Conservation (phyloP, 2,797 vertebrate species). For the Melanotaenia boesemani region DNA sequence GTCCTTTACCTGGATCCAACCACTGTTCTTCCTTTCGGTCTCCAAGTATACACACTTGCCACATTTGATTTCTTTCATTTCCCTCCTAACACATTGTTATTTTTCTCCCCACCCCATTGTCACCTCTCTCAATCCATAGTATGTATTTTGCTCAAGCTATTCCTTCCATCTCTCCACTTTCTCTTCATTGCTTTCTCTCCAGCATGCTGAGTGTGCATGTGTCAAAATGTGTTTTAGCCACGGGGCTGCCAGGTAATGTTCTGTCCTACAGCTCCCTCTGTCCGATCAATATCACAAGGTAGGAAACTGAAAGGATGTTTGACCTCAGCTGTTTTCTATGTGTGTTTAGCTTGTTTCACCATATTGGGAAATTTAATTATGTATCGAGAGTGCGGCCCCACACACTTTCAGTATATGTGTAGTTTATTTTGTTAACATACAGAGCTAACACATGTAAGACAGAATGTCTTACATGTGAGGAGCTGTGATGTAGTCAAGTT, state of each 20-base stretch:
- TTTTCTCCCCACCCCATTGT: constrained; percentile 38
- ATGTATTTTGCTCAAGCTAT: constrained; percentile 10
- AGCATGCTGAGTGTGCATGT: constrained; percentile 20
- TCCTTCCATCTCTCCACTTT: constrained; percentile 5
- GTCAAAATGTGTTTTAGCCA: constrained; percentile 23
- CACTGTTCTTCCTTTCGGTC: constrained; percentile 28
- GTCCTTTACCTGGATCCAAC: constrained; percentile 26
- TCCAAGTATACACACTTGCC: constrained; percentile 62
- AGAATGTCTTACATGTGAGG: constrained; percentile 13
- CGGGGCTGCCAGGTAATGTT: constrained; percentile 45
- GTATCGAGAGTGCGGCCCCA: neutral
- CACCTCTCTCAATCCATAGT: constrained; percentile 35
- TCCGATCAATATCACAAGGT: constrained; percentile 53
- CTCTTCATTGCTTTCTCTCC: constrained; percentile 18
- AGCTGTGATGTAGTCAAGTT: constrained; percentile 32
- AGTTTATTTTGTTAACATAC: constrained; percentile 30
- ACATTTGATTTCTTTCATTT: constrained; percentile 64
- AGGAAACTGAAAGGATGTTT: constrained; percentile 58
- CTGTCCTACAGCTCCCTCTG: constrained; percentile 38
- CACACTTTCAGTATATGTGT: neutral
- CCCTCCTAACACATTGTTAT: constrained; percentile 47
- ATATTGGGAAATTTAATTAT: constrained; percentile 8
- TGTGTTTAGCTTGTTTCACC: constrained; percentile 12
- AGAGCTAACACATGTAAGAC: neutral
- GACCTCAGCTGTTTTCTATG: constrained; percentile 39